Evolutionary conservation across 2,797 vertebrate genomes (phyloP), one percentile per base, ranked within the genome.

Genomic region (Eidolon dupreanum): DNA sequence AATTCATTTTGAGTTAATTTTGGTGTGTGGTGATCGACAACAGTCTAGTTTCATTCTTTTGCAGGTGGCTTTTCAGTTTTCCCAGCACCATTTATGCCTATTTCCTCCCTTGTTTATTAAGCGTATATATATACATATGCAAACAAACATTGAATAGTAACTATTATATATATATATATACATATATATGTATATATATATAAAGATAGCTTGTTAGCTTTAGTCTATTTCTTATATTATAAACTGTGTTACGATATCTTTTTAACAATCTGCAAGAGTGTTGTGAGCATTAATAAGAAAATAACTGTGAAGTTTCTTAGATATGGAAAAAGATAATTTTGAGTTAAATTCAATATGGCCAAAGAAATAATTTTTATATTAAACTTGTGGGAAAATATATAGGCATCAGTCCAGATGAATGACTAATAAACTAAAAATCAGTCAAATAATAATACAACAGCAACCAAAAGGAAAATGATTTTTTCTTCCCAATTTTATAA

Each of bases 341-440:
- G 38, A 90, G 51, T 66, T 89, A 85, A 94, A 57, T 85, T 96
- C 33, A 90, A 77, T 94, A 84, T 87, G 49, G 41, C n/a, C 53
- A 91, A 95, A 90, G 10, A 97, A 96, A 89, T 77, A 46, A 94
- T 96, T 82, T 94, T 96, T 41, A 87, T 89, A 96, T 97, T 95
- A 89, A 97, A 75, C n/a, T 49, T 91, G 95, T 92, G 85, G 66
- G 63, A 96, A 98, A 96, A 96, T 65, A 94, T 75, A 92, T 63
- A 97, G 95, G 77, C 90, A 96, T 6, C 51, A 79, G 83, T 96
- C 83, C 92, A 97, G 87, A 96, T 71, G 89, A 96, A 93, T 97
- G 90, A 96, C 81, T 97, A 96, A 97, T 93, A 92, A 94, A 71
- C 41, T 93, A 81, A 96, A 96, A 96, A 95, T 73, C 81, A 96